These are phyloP conservation scores for Drosophila silvestris DNA, from an alignment of 2,888 invertebrate genomes.

Conservation along the genomic window DNA sequence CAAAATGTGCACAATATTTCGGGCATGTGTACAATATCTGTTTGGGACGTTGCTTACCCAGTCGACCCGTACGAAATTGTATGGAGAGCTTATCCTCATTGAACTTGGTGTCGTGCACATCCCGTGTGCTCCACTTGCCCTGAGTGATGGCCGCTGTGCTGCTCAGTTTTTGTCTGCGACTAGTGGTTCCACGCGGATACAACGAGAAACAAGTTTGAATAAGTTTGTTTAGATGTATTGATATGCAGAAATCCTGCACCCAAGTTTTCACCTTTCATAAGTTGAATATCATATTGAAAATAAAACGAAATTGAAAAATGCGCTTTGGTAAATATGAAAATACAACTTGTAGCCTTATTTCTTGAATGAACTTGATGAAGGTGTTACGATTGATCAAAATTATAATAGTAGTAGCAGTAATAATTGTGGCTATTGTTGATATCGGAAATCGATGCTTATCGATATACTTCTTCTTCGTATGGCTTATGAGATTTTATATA, in stretches of 20 bases:
- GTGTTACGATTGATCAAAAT: neutral
- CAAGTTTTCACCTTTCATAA: neutral
- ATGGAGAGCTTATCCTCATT: slow-evolving; percentile 93
- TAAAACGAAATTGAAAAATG: neutral
- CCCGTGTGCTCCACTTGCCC: slow-evolving; percentile 89
- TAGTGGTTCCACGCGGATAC: slow-evolving; percentile 16
- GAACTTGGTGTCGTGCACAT: slow-evolving; percentile 92
- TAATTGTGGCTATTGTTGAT: neutral
- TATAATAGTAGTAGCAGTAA: neutral
- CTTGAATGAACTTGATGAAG: neutral
- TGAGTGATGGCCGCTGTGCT: slow-evolving; percentile 70
- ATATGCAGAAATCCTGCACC: neutral
- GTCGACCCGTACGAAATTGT: slow-evolving; percentile 90
- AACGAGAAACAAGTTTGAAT: neutral
- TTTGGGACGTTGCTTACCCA: slow-evolving; percentile 84
- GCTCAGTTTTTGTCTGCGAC: slow-evolving; percentile 63
- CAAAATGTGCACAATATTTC: neutral
- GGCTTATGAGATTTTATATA: neutral
- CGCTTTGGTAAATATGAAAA: neutral
- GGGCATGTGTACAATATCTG: neutral
- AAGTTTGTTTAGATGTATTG: neutral
- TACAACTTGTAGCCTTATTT: neutral
- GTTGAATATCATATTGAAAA: neutral
- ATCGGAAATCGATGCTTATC: neutral
- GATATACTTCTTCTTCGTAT: neutral